These are phyloP conservation scores for Brenthis daphne DNA, from an alignment of 2,888 invertebrate species.

Conservation along the genomic window DNA sequence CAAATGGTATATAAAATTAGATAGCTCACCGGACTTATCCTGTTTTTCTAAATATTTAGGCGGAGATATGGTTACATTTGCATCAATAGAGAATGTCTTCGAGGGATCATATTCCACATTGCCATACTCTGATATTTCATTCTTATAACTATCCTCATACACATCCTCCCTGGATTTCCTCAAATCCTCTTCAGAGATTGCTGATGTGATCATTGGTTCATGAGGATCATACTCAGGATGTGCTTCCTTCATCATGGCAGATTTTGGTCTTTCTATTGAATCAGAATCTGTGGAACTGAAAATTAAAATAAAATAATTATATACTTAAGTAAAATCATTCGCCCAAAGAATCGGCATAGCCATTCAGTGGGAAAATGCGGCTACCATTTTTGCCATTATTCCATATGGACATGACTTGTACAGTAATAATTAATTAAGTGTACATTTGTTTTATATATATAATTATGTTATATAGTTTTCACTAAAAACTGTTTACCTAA, in stretches of 20 bases:
- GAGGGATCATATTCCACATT: conserved; percentile 58
- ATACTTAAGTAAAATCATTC: not conserved
- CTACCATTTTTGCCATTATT: too few relatives aligned
- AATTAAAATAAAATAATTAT: not conserved
- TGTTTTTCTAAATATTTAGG: conserved; percentile 52
- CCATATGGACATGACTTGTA: too few relatives aligned
- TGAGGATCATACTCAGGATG: conserved; percentile 78
- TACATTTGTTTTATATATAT: too few relatives aligned
- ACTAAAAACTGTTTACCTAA: too few relatives aligned
- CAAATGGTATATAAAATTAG: not conserved
- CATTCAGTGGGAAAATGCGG: too few relatives aligned
- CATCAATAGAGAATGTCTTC: conserved; percentile 60
- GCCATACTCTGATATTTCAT: conserved; percentile 58
- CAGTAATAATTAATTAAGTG: too few relatives aligned
- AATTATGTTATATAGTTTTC: too few relatives aligned
- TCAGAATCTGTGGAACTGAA: conserved; percentile 74
- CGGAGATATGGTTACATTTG: conserved; percentile 53
- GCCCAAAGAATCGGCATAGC: too few relatives aligned
- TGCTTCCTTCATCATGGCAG: conserved; percentile 71
- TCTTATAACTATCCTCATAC: conserved; percentile 65
- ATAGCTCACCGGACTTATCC: conserved; percentile 62
- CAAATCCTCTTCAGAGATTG: conserved; percentile 74
- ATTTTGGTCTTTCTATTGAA: conserved; percentile 73
- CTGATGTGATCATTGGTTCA: conserved; percentile 78
- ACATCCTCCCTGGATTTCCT: conserved; percentile 71